phyloP scores from a whole-genome alignment of 2,888 invertebrate genomes.

The Hoplodrina blanda region DNA sequence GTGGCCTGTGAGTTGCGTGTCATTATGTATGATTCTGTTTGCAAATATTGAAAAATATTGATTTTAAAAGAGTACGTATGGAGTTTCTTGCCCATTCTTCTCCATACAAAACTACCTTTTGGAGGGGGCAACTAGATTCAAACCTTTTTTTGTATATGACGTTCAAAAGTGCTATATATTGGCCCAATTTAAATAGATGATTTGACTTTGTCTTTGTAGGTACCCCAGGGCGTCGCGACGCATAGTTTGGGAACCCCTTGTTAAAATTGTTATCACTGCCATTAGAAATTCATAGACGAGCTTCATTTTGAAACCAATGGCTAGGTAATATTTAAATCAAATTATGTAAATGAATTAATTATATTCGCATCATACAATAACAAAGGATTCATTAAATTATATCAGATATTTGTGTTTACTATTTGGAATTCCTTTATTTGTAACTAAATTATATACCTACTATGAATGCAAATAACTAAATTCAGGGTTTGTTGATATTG shows the following conservation, averaged over 20 bases:
- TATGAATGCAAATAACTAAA: slow-evolving; percentile 4
- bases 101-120: too few relatives aligned
- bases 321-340: not conserved
- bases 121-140: too few relatives aligned
- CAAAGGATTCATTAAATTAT: slow-evolving; percentile 1
- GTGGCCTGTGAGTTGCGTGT: too few relatives aligned
- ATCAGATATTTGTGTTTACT: not conserved
- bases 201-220: too few relatives aligned
- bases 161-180: too few relatives aligned
- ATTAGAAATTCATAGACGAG: not conserved
- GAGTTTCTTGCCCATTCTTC: too few relatives aligned
- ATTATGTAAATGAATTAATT: not conserved
- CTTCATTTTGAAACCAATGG: not conserved
- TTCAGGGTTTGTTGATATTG: not conserved
- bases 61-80: too few relatives aligned
- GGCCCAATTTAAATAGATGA: too few relatives aligned
- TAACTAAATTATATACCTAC: not conserved
- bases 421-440: slow-evolving; percentile 5
- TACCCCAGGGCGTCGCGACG: too few relatives aligned
- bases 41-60: too few relatives aligned
- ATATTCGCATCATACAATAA: not conserved
- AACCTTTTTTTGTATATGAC: too few relatives aligned
- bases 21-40: too few relatives aligned
- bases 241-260: not conserved
- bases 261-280: not conserved